Evolutionary conservation across 2,113 vertebrate genomes (phyloP).

Genomic region (Monopterus albus): DNA sequence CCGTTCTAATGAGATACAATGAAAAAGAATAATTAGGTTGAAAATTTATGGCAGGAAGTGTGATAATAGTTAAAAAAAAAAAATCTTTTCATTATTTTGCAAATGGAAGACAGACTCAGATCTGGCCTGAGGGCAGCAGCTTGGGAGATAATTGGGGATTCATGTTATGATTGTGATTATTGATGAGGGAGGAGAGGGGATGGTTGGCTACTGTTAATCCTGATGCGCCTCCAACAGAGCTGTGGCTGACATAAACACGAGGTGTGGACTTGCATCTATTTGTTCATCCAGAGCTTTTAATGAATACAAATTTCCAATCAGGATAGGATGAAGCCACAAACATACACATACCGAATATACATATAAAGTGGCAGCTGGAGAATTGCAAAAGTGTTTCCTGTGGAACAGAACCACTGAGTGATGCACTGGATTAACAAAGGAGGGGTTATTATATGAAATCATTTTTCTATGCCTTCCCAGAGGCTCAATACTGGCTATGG

Average conservation of each 20-base stretch:
- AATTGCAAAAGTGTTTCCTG: background rate
- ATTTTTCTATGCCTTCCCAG: background rate
- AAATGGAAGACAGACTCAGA: slow-evolving; percentile 18
- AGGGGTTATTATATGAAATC: background rate
- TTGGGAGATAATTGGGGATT: slow-evolving; percentile 70
- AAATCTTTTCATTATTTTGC: slow-evolving; percentile 41
- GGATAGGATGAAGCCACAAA: background rate
- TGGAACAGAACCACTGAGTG: background rate
- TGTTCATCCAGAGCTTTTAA: slow-evolving; percentile 39
- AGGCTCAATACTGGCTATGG: background rate
- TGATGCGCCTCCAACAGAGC: slow-evolving; percentile 34
- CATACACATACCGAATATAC: slow-evolving; percentile 23
- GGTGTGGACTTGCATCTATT: slow-evolving; percentile 58
- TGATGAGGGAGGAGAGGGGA: slow-evolving; percentile 49
- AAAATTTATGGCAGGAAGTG: slow-evolving; percentile 15
- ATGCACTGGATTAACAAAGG: slow-evolving; percentile 22
- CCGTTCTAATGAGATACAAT: slow-evolving; percentile 45
- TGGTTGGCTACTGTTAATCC: slow-evolving; percentile 47
- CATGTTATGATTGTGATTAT: slow-evolving; percentile 57
- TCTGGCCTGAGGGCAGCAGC: slow-evolving; percentile 34
- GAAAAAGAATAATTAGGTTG: slow-evolving; percentile 43
- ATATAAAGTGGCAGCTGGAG: slow-evolving; percentile 32
- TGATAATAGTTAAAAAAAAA: slow-evolving; percentile 30
- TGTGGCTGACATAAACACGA: slow-evolving; percentile 60
- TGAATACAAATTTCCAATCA: slow-evolving; percentile 72